Conservation (phyloP, 1,140 invertebrate species). For the Drosophila takahashii region DNA sequence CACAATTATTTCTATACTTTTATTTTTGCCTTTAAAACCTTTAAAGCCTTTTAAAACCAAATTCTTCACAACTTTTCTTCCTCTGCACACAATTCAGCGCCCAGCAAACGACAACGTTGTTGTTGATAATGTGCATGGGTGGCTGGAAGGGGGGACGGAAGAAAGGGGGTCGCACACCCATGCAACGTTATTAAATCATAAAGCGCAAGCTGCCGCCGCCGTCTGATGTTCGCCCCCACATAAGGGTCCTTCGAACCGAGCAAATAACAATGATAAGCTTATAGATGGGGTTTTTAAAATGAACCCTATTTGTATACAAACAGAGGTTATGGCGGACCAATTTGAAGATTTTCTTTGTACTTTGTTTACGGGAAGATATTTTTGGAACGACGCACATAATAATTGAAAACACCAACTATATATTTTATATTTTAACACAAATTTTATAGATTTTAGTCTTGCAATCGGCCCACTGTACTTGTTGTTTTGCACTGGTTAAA, state of each 20-base stretch:
- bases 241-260: constrained; percentile 23
- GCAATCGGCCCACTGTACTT: background rate
- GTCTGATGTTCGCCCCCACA: constrained; percentile 57
- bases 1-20: too few species aligned
- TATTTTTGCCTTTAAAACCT: background rate
- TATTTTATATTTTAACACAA: too few species aligned
- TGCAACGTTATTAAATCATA: constrained; percentile 79
- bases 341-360: too few species aligned
- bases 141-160: background rate
- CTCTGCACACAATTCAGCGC: constrained; percentile 17
- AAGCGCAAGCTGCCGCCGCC: constrained; percentile 70
- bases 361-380: too few species aligned
- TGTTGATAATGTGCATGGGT: constrained; percentile 58
- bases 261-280: constrained; percentile 33
- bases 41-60: too few species aligned
- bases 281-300: background rate
- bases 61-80: background rate
- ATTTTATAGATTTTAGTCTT: background rate
- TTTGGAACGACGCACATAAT: too few species aligned
- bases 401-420: too few species aligned
- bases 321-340: background rate
- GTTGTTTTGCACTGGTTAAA: background rate
- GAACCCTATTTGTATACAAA: background rate
- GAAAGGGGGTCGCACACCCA: constrained; percentile 36
- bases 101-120: constrained; percentile 29